A percentile compares a stretch with the other conserved stretches of the same genome.
phyloP scores from a whole-genome alignment of 35 echinoderm and acorn worm genomes.

The Lytechinus variegatus region DNA sequence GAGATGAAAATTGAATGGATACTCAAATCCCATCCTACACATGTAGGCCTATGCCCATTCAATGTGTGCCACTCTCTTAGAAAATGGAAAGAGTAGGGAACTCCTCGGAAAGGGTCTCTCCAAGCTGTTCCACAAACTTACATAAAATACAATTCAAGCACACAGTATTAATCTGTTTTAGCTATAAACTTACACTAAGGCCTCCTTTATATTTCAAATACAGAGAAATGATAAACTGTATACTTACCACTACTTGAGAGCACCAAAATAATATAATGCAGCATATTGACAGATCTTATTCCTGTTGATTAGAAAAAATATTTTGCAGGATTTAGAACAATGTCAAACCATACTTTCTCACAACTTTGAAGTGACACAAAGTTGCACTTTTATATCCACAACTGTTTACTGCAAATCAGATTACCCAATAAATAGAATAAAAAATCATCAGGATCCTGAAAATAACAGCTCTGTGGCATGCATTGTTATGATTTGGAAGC shows the following conservation, averaged over 20 bases:
- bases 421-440: background rate
- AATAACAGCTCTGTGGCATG: background rate
- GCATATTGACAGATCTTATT: slow-evolving; percentile 21
- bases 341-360: background rate
- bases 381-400: background rate
- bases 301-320: slow-evolving; percentile 8
- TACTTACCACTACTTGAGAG: slow-evolving; percentile 40
- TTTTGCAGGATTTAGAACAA: background rate
- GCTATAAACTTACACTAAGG: too few relatives aligned
- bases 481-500: slow-evolving; percentile 41
- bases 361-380: background rate
- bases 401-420: slow-evolving; percentile 2
- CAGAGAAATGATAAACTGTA: background rate
- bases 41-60: background rate
- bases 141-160: too few relatives aligned
- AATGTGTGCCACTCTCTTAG: background rate
- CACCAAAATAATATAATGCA: slow-evolving; percentile 28
- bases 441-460: background rate
- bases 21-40: background rate
- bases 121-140: background rate
- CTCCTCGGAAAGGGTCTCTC: background rate
- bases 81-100: too few relatives aligned
- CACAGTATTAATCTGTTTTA: too few relatives aligned
- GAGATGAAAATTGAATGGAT: background rate
- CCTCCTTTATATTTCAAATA: background rate